Conservation (phyloP, 2,797 vertebrate genomes). For the Melanotaenia trifasciata region DNA sequence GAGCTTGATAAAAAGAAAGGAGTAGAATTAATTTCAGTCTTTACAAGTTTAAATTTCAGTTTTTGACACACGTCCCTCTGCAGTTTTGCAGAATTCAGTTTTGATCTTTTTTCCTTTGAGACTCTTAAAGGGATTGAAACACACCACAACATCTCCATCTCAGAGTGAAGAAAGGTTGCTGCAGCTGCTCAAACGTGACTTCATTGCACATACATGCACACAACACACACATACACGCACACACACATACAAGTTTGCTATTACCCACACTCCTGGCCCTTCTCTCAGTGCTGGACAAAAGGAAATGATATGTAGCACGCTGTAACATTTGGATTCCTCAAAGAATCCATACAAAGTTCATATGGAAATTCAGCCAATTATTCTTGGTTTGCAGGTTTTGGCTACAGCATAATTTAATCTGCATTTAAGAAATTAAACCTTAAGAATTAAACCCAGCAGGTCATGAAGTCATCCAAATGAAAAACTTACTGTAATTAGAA, state of each 20-base stretch:
- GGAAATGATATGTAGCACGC: conserved; percentile 39
- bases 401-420: not conserved
- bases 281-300: conserved; percentile 27
- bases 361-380: not conserved
- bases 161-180: conserved; percentile 29
- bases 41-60: conserved; percentile 3
- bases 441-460: not conserved
- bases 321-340: conserved; percentile 24
- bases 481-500: too few relatives aligned
- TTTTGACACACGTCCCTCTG: conserved; percentile 6
- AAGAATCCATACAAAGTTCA: not conserved
- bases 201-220: conserved; percentile 47
- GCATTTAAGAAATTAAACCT: not conserved
- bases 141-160: conserved; percentile 18
- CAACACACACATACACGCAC: conserved; percentile 24
- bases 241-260: conserved; percentile 10
- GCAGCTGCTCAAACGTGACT: conserved; percentile 64
- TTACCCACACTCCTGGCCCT: conserved; percentile 20
- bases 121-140: conserved; percentile 17
- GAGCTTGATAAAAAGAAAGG: conserved; percentile 8
- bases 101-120: conserved; percentile 30
- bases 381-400: too few relatives aligned
- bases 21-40: conserved; percentile 7
- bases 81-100: conserved; percentile 5
- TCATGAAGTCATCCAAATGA: not conserved